These are phyloP conservation scores for Orchesellides sinensis DNA, from an alignment of 2,888 invertebrate genomes.

Conservation along the genomic window DNA sequence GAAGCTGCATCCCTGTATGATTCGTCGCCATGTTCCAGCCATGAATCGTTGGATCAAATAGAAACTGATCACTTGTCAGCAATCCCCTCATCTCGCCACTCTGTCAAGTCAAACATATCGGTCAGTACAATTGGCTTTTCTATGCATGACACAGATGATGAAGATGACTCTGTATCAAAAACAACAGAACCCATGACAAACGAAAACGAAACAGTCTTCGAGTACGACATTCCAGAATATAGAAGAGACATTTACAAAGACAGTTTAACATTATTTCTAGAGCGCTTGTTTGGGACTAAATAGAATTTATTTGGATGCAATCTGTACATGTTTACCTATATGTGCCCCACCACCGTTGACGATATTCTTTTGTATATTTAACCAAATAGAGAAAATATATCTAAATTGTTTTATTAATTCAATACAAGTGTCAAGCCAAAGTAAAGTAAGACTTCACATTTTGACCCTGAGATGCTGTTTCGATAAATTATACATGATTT, in stretches of 20 bases:
- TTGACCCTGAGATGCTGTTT: too few relatives aligned
- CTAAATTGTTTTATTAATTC: too few relatives aligned
- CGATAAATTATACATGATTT: too few relatives aligned
- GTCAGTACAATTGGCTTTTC: not conserved
- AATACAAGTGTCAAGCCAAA: too few relatives aligned
- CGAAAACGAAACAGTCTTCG: not conserved
- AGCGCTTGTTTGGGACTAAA: constrained; percentile 1
- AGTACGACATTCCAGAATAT: constrained; percentile 19
- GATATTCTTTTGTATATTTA: too few relatives aligned
- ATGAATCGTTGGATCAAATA: not conserved
- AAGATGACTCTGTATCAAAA: not conserved
- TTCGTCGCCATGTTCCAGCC: not conserved
- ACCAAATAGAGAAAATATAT: too few relatives aligned
- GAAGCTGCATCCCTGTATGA: constrained; percentile 13
- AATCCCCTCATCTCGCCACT: not conserved
- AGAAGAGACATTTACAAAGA: constrained; percentile 39
- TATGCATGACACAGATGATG: not conserved
- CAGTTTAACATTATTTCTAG: constrained; percentile 27
- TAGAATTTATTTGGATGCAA: too few relatives aligned
- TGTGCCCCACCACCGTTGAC: too few relatives aligned
- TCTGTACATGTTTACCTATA: too few relatives aligned
- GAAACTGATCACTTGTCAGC: not conserved
- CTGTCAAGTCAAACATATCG: not conserved
- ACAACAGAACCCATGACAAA: not conserved
- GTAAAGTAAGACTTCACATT: too few relatives aligned